A percentile compares a stretch with the other conserved stretches of the same genome.
Evolutionary conservation across 2,113 vertebrate genomes (phyloP).

Genomic region (Eubucco bourcierii): DNA sequence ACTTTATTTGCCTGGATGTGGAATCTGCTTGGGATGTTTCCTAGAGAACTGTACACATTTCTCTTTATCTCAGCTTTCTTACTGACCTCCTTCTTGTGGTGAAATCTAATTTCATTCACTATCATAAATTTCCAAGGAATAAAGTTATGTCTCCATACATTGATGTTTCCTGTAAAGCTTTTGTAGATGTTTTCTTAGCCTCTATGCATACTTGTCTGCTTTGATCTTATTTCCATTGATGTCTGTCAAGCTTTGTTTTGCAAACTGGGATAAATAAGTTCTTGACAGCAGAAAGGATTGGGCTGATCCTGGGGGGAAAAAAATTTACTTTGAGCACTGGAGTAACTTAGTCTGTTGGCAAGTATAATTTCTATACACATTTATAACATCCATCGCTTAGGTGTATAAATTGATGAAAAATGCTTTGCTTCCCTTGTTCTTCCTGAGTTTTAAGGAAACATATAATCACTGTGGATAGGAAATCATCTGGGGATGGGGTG

Average conservation of each 20-base stretch:
- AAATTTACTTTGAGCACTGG: not conserved
- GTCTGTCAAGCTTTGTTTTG: not conserved
- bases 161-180: not conserved
- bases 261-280: not conserved
- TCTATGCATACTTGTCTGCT: not conserved
- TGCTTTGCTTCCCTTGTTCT: not conserved
- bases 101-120: not conserved
- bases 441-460: not conserved
- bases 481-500: not conserved
- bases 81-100: not conserved
- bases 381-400: not conserved
- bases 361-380: not conserved
- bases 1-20: not conserved
- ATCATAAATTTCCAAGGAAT: not conserved
- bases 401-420: not conserved
- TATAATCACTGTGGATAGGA: not conserved
- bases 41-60: not conserved
- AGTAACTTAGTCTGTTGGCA: not conserved
- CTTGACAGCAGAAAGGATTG: not conserved
- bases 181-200: not conserved
- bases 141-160: not conserved
- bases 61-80: not conserved
- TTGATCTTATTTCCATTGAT: not conserved
- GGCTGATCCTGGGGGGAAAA: not conserved
- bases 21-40: not conserved